Conservation (phyloP, 2,797 vertebrate genomes). For the Onychomys leucogaster region DNA sequence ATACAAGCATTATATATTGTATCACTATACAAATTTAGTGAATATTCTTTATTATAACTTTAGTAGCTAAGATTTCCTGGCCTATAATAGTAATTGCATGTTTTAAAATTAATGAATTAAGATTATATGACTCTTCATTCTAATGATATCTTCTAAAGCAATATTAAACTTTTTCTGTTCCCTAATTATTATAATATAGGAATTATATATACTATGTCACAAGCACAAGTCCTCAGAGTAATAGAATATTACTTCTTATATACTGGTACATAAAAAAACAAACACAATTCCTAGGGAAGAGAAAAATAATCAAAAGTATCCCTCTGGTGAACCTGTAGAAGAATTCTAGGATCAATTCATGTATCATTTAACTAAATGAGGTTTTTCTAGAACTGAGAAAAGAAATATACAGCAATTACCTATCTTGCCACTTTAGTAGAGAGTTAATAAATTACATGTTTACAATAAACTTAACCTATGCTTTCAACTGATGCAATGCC, state of each 20-base stretch:
- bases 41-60: background rate
- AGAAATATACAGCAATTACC: background rate
- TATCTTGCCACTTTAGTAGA: background rate
- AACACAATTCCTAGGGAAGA: background rate
- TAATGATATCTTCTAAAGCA: background rate
- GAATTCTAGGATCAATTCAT: background rate
- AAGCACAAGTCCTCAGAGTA: background rate
- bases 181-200: background rate
- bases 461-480: background rate
- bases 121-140: background rate
- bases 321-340: background rate
- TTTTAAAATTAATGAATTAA: background rate
- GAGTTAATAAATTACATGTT: background rate
- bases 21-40: background rate
- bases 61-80: background rate
- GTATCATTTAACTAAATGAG: background rate
- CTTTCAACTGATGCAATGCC: background rate
- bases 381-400: conserved; percentile 30
- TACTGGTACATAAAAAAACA: background rate
- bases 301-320: background rate
- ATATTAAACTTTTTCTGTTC: background rate
- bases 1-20: no score
- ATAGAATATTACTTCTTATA: background rate
- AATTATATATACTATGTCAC: background rate
- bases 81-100: background rate